Evolutionary conservation across 2,113 vertebrate species (phyloP).

Genomic region (Semicossyphus pulcher): DNA sequence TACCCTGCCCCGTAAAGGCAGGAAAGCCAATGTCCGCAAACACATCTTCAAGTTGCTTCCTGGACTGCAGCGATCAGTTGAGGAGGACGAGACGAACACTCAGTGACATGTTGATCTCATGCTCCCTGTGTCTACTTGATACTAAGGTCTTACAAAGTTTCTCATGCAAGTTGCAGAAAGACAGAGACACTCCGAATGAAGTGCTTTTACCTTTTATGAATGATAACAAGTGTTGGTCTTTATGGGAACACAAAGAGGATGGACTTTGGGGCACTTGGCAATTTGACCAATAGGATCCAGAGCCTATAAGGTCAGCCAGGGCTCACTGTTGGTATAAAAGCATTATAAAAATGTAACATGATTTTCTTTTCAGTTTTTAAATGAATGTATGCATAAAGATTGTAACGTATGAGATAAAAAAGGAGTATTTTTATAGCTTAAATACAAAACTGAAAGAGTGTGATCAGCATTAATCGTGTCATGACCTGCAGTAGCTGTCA

Average conservation of each 20-base stretch:
- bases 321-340: conserved; percentile 42
- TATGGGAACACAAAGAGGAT: conserved; percentile 5
- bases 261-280: conserved; percentile 17
- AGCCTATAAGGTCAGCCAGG: neutral
- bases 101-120: conserved; percentile 19
- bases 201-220: too few relatives aligned
- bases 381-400: conserved; percentile 32
- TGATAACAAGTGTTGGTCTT: neutral
- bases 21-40: conserved; percentile 86
- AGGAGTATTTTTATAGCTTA: conserved; percentile 31
- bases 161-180: neutral
- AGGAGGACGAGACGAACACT: conserved; percentile 87
- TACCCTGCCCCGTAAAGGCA: conserved; percentile 89
- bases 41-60: conserved; percentile 92
- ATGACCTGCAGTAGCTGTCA: conserved; percentile 7
- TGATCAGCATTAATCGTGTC: conserved; percentile 40
- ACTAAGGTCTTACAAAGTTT: neutral
- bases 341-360: conserved; percentile 59
- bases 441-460: conserved; percentile 10
- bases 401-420: neutral
- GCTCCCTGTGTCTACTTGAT: neutral
- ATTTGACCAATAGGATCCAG: neutral
- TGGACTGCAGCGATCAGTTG: conserved; percentile 89
- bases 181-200: conserved; percentile 23
- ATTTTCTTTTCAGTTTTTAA: neutral